Conservation (phyloP, 2,888 invertebrate genomes). For the Palloptera scutellata region DNA sequence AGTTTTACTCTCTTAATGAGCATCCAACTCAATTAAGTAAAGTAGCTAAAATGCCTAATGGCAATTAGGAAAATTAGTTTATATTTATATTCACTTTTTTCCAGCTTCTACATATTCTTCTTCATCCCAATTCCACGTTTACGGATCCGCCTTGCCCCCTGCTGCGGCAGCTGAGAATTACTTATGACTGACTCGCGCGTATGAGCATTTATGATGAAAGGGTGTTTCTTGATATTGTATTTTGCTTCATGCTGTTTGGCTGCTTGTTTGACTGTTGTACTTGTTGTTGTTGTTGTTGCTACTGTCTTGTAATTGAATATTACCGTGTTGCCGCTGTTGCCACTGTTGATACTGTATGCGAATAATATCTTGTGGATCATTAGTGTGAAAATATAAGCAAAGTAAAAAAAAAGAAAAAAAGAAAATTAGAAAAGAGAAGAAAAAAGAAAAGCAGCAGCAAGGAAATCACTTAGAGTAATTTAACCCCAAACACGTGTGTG, state of each 20-base stretch:
- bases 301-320: not conserved
- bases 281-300: conserved; percentile 7
- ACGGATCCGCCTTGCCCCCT: not conserved
- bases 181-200: conserved; percentile 27
- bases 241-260: not conserved
- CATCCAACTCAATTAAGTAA: conserved; percentile 59
- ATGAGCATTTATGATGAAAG: conserved; percentile 29
- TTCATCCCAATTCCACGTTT: not conserved
- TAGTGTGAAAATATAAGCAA: not conserved
- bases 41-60: conserved; percentile 57
- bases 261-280: conserved; percentile 8
- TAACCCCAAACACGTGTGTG: too few species aligned
- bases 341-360: conserved; percentile 20
- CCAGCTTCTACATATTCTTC: conserved; percentile 13
- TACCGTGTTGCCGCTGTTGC: conserved; percentile 9
- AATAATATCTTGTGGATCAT: conserved; percentile 10
- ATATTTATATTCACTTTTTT: conserved; percentile 44
- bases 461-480: too few species aligned
- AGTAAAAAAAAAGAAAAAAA: not conserved
- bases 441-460: too few species aligned
- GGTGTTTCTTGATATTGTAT: conserved; percentile 5
- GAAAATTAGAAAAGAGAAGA: not conserved
- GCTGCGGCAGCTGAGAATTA: conserved; percentile 18
- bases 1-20: conserved; percentile 54
- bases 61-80: conserved; percentile 64